Conservation (phyloP, 2,797 vertebrate genomes). For the Myoxocephalus aenaeus region DNA sequence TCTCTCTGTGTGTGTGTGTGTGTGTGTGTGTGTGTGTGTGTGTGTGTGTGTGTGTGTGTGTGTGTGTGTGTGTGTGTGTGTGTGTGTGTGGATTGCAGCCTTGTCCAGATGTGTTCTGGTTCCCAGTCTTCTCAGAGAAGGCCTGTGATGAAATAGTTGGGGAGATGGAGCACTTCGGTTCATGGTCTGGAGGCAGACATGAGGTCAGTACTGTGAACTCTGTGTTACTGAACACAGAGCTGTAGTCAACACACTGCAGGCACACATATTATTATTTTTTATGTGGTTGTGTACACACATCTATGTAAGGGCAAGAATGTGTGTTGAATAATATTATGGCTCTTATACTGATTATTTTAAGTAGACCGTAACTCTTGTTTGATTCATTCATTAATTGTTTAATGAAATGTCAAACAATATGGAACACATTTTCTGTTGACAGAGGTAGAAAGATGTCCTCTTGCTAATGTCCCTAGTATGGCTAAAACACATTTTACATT, state of each 20-base stretch:
- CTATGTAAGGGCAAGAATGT: neutral
- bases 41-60: too few species aligned
- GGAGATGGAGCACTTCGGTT: conserved; percentile 95
- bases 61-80: neutral
- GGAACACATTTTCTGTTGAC: neutral
- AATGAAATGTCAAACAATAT: neutral
- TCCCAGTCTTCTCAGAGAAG: conserved; percentile 93
- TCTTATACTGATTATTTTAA: neutral
- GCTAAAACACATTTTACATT: neutral
- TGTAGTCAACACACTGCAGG: conserved; percentile 7
- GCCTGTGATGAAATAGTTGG: conserved; percentile 95
- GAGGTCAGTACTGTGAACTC: conserved; percentile 84
- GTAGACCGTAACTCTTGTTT: neutral
- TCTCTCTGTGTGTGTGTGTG: conserved; percentile 4
- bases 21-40: neutral
- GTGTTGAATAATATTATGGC: neutral
- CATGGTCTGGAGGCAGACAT: conserved; percentile 95
- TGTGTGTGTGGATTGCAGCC: conserved; percentile 84
- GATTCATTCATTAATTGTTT: neutral
- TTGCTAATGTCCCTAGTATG: neutral
- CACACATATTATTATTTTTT: neutral
- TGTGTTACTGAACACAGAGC: conserved; percentile 37
- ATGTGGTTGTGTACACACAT: conserved; percentile 10
- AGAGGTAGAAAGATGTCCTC: too few species aligned
- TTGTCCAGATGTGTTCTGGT: conserved; percentile 99